phyloP scores from a whole-genome alignment of 1,140 invertebrate species.

The Ladona fulva region DNA sequence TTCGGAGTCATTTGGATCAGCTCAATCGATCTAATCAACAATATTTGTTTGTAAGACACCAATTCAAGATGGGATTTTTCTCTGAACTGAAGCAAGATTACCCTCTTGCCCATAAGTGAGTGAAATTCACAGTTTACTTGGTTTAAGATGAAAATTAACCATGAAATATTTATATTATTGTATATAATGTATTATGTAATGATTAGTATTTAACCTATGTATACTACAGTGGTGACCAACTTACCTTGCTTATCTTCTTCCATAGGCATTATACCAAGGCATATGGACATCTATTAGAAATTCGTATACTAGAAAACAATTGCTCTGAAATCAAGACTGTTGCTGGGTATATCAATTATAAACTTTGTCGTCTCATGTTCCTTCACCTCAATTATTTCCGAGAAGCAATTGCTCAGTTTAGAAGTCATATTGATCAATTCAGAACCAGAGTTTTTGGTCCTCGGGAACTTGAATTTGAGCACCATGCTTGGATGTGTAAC shows the following conservation, averaged over 20 bases:
- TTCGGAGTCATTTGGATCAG: slow-evolving; percentile 82
- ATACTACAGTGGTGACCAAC: too few relatives aligned
- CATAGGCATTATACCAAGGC: slow-evolving; percentile 85
- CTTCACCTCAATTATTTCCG: slow-evolving; percentile 75
- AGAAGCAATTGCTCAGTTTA: slow-evolving; percentile 90
- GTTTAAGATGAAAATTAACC: too few relatives aligned
- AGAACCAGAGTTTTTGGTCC: slow-evolving; percentile 62
- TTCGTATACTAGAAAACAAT: slow-evolving; percentile 81
- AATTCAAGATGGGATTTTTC: slow-evolving; percentile 96
- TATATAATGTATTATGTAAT: too few relatives aligned
- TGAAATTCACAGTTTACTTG: slow-evolving; percentile 16
- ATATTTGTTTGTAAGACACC: slow-evolving; percentile 86
- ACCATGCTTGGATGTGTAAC: slow-evolving; percentile 93
- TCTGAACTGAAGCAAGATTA: slow-evolving; percentile 88
- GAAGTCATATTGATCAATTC: slow-evolving; percentile 82
- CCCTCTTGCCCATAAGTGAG: slow-evolving; percentile 77
- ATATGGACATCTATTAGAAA: slow-evolving; percentile 79
- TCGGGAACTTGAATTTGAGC: slow-evolving; percentile 83
- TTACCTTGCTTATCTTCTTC: slow-evolving; percentile 24
- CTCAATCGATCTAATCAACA: slow-evolving; percentile 87
- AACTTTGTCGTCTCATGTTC: slow-evolving; percentile 82
- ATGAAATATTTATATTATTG: slow-evolving; percentile 12
- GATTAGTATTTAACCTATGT: too few relatives aligned
- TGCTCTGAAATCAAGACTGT: slow-evolving; percentile 87
- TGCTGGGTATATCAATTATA: slow-evolving; percentile 93